Conservation (phyloP, 2,888 invertebrate species). For the Chymomyza fuscimana region DNA sequence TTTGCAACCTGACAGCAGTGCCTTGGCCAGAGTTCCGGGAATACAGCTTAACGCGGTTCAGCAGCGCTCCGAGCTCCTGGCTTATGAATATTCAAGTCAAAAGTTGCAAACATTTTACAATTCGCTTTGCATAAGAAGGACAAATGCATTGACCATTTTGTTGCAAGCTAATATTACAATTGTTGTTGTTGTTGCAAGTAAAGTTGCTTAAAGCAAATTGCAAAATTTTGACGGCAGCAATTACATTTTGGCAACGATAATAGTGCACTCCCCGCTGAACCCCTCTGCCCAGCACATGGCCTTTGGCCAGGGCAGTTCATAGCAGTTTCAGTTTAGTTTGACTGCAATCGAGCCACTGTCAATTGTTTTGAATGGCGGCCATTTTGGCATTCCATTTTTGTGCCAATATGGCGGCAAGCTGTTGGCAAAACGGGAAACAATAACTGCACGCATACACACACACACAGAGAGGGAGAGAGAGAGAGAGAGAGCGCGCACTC, state of each 20-base stretch:
- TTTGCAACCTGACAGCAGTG: conserved; percentile 30
- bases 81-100: conserved; percentile 65
- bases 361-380: conserved; percentile 38
- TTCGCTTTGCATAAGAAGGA: conserved; percentile 47
- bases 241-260: background rate
- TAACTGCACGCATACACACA: background rate
- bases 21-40: background rate
- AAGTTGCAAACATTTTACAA: conserved; percentile 49
- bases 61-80: background rate
- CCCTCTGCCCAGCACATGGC: no score
- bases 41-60: background rate
- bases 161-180: background rate
- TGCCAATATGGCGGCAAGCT: background rate
- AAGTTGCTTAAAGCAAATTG: conserved; percentile 5
- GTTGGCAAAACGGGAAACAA: conserved; percentile 1
- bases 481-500: background rate
- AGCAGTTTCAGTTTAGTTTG: conserved; percentile 19
- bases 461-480: background rate
- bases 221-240: conserved; percentile 3
- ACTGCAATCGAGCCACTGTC: conserved; percentile 26
- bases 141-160: conserved; percentile 15
- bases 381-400: background rate
- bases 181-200: background rate
- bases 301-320: background rate
- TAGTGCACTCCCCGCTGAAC: background rate